A percentile compares a stretch with the other conserved stretches of the same genome.
phyloP scores from a whole-genome alignment of 2,797 vertebrate species.

The Diglossa cyanea region DNA sequence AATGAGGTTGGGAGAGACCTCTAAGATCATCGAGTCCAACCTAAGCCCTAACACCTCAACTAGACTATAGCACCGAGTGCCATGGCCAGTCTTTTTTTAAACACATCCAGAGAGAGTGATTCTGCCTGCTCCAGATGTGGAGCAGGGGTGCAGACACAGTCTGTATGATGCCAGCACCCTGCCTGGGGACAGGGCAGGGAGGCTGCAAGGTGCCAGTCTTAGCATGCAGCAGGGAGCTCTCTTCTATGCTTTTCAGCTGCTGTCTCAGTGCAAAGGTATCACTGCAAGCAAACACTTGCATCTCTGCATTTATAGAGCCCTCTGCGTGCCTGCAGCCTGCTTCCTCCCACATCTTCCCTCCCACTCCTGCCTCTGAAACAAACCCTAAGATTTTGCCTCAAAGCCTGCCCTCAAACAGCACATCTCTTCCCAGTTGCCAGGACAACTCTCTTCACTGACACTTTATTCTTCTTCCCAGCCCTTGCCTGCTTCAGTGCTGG shows the following conservation, averaged over 20 bases:
- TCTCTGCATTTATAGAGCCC: neutral
- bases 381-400: neutral
- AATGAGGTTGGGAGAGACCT: neutral
- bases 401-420: neutral
- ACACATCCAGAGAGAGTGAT: neutral
- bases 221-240: neutral
- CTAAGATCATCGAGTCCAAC: neutral
- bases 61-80: neutral
- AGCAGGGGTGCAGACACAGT: fast-evolving
- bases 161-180: neutral
- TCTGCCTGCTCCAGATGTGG: neutral
- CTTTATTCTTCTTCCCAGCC: neutral
- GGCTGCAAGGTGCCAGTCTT: neutral
- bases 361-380: neutral
- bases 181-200: neutral
- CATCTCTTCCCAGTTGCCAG: neutral
- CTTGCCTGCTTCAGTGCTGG: fast-evolving
- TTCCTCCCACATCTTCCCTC: neutral
- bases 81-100: neutral
- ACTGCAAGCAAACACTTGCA: neutral
- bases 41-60: neutral
- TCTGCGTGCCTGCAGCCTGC: neutral
- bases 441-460: neutral
- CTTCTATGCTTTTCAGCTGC: neutral
- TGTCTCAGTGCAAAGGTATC: neutral